A percentile compares a stretch with the other conserved stretches of the same genome.
Evolutionary conservation across 2,797 vertebrate species (phyloP).

Genomic region (Podarcis siculus): DNA sequence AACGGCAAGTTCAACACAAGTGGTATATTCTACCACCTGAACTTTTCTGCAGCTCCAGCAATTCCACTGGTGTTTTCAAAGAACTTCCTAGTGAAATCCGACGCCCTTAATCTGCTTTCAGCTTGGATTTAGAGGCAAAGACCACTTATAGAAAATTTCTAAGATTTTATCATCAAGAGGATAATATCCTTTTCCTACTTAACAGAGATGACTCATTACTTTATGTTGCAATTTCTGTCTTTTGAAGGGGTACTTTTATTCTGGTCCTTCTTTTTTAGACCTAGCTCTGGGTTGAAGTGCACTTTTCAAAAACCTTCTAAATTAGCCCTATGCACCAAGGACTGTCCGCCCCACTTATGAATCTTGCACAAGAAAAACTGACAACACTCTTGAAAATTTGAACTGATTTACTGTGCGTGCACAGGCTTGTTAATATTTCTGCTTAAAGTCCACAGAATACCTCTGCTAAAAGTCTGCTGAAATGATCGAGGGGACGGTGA

Average conservation of each 20-base stretch:
- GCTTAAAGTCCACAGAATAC: too few relatives aligned
- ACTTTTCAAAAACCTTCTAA: slow-evolving; percentile 39
- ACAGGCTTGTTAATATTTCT: slow-evolving; percentile 15
- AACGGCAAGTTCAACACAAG: background rate
- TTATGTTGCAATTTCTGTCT: slow-evolving; percentile 43
- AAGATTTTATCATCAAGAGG: slow-evolving; percentile 42
- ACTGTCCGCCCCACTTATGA: slow-evolving; percentile 40
- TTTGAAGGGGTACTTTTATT: slow-evolving; percentile 48
- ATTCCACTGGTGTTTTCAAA: background rate
- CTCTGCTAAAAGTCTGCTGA: background rate
- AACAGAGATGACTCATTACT: slow-evolving; percentile 54
- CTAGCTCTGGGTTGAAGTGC: slow-evolving; percentile 40
- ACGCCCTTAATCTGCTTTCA: slow-evolving; percentile 30
- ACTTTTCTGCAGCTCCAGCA: background rate
- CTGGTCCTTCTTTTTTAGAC: slow-evolving; percentile 33
- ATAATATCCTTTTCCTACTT: slow-evolving; percentile 39
- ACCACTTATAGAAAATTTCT: slow-evolving; percentile 48
- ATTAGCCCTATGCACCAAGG: background rate
- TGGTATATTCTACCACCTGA: background rate
- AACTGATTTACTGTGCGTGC: slow-evolving; percentile 22
- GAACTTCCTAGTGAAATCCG: background rate
- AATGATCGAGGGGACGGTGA: too few relatives aligned
- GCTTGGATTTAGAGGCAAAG: slow-evolving; percentile 17
- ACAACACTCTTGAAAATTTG: slow-evolving; percentile 1
- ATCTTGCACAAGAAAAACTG: slow-evolving; percentile 24